phyloP scores from a whole-genome alignment of 2,888 invertebrate genomes.

The Galerucella nymphaeae region DNA sequence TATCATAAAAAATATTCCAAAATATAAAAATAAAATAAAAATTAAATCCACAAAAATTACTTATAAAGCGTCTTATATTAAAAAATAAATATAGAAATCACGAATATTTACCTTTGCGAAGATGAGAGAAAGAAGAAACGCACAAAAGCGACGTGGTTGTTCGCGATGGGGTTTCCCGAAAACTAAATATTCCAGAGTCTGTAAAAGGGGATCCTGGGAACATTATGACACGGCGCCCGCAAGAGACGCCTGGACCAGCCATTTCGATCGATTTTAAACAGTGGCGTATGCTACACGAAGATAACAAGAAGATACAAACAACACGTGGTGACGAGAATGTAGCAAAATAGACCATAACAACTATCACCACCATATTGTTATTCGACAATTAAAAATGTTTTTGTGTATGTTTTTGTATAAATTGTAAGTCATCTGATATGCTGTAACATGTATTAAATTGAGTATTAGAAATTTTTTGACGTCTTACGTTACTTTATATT shows the following conservation, averaged over 20 bases:
- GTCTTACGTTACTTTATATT: no score
- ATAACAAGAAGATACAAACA: not conserved
- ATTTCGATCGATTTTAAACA: conserved; percentile 56
- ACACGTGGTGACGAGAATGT: not conserved
- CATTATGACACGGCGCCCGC: conserved; percentile 61
- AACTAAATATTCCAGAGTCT: conserved; percentile 51
- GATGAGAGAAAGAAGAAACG: conserved; percentile 1
- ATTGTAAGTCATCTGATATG: no score
- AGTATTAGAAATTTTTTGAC: no score
- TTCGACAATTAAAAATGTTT: not conserved
- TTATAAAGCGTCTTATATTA: no score
- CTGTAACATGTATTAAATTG: no score
- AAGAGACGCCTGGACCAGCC: conserved; percentile 62
- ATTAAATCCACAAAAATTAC: no score
- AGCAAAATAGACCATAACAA: not conserved
- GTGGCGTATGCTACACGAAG: conserved; percentile 21
- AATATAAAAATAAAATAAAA: no score
- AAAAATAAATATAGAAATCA: conserved; percentile 32
- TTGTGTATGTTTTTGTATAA: no score
- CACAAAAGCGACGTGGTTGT: conserved; percentile 44
- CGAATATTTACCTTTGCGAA: conserved; percentile 40
- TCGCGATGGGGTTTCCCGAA: conserved; percentile 52
- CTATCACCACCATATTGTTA: not conserved
- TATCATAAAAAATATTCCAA: no score
- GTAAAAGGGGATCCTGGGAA: conserved; percentile 52